Percentiles rank a stretch among this genome's conserved stretches.
Evolutionary conservation across 2,113 vertebrate species (phyloP).

Genomic region (Prietella phreatophila): DNA sequence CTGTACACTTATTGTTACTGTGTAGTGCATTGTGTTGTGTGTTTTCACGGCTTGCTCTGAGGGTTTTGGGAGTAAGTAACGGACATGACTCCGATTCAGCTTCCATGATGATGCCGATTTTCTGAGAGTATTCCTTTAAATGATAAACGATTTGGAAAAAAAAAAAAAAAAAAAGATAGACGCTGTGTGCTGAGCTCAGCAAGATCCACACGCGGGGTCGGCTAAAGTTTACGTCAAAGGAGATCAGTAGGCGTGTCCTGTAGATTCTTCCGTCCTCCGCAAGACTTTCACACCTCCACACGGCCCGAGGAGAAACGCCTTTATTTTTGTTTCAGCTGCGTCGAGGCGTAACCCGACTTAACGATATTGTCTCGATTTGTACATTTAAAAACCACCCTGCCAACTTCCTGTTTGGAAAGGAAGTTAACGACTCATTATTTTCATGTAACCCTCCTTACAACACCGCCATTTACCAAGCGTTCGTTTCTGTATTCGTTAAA

Average conservation of each 20-base stretch:
- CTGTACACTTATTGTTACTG: conserved; percentile 23
- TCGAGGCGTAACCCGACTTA: too few relatives aligned
- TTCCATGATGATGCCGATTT: background rate
- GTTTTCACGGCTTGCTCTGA: conserved; percentile 1
- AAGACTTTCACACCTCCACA: background rate
- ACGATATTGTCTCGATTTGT: background rate
- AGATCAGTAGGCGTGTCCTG: background rate
- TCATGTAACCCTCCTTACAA: background rate
- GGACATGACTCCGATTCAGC: background rate
- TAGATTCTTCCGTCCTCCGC: background rate
- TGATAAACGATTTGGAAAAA: too few relatives aligned
- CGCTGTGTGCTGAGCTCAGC: background rate
- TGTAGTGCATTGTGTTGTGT: conserved; percentile 23
- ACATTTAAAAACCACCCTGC: background rate
- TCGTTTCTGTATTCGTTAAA: too few relatives aligned
- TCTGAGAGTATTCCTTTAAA: background rate
- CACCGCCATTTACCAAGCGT: too few relatives aligned
- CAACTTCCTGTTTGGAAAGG: background rate
- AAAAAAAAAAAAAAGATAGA: too few relatives aligned
- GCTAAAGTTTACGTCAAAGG: background rate
- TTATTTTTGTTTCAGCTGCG: background rate
- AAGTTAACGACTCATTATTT: background rate
- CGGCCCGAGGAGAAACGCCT: too few relatives aligned
- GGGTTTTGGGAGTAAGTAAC: background rate
- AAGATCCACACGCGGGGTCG: background rate